These are phyloP conservation scores for Heliconius charithonia DNA, from an alignment of 2,888 invertebrate genomes.

Conservation along the genomic window DNA sequence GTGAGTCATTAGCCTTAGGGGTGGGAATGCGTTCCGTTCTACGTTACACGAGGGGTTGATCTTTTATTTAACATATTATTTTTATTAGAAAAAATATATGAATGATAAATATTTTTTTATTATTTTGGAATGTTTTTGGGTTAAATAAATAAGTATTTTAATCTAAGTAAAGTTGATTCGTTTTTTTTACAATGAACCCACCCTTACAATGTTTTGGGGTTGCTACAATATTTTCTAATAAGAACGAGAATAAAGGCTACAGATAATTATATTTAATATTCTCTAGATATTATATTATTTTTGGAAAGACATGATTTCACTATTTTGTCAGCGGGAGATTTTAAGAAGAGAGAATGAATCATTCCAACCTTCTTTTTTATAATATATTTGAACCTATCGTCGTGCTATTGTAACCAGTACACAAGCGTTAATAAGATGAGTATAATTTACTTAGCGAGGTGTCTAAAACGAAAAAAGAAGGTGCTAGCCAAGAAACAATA, in stretches of 20 bases:
- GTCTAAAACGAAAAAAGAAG: no score
- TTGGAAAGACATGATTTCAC: no score
- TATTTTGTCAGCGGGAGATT: no score
- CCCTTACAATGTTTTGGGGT: neutral
- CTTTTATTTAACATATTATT: neutral
- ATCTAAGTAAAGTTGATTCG: neutral
- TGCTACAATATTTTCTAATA: neutral
- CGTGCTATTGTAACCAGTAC: no score
- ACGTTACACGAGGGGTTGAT: slow-evolving; percentile 48
- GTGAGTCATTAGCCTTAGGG: slow-evolving; percentile 79
- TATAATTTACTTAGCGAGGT: no score
- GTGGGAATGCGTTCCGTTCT: slow-evolving; percentile 71
- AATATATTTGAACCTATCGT: no score
- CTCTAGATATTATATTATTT: no score
- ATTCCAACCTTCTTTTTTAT: no score
- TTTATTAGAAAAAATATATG: neutral
- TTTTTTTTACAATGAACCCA: neutral
- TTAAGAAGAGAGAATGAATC: no score
- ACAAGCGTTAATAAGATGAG: no score
- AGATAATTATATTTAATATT: no score
- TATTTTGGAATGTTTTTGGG: neutral
- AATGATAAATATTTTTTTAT: neutral
- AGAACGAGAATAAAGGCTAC: neutral
- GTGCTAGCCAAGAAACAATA: no score
- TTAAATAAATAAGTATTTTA: neutral